Conservation (phyloP, 2,113 vertebrate species). For the Sebastes schlegelii region DNA sequence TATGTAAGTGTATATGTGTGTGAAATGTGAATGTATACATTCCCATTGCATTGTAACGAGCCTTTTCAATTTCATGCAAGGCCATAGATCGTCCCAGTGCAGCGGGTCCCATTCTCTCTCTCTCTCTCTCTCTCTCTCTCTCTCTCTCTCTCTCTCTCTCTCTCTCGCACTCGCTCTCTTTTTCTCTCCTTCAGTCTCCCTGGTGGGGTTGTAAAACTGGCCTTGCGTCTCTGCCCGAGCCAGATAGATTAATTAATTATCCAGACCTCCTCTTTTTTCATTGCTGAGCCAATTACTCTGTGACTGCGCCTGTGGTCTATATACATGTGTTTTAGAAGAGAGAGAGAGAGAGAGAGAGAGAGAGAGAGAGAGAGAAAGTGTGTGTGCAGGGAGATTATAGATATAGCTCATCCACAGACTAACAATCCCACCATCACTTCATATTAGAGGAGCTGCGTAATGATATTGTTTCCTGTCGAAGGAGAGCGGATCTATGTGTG, state of each 20-base stretch:
- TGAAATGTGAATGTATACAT: constrained; percentile 34
- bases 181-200: constrained; percentile 70
- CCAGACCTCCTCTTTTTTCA: constrained; percentile 88
- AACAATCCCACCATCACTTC: constrained; percentile 61
- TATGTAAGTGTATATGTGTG: constrained; percentile 19
- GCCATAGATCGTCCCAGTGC: constrained; percentile 81
- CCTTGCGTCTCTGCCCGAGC: constrained; percentile 89
- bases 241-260: constrained; percentile 96
- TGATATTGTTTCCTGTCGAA: constrained; percentile 56
- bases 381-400: constrained; percentile 85
- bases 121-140: not conserved
- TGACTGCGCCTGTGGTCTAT: constrained; percentile 89
- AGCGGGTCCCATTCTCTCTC: constrained; percentile 66
- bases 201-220: constrained; percentile 90
- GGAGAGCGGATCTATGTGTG: constrained; percentile 56
- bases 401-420: constrained; percentile 86
- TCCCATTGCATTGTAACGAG: constrained; percentile 45
- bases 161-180: constrained; percentile 10
- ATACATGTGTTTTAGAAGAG: constrained; percentile 77
- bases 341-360: not conserved
- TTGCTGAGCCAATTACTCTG: constrained; percentile 89
- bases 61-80: constrained; percentile 55
- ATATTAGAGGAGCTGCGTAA: constrained; percentile 48
- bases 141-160: constrained; percentile 17
- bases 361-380: not conserved